Evolutionary conservation across 2,113 vertebrate genomes (phyloP).

Genomic region (Solenodon paradoxus): DNA sequence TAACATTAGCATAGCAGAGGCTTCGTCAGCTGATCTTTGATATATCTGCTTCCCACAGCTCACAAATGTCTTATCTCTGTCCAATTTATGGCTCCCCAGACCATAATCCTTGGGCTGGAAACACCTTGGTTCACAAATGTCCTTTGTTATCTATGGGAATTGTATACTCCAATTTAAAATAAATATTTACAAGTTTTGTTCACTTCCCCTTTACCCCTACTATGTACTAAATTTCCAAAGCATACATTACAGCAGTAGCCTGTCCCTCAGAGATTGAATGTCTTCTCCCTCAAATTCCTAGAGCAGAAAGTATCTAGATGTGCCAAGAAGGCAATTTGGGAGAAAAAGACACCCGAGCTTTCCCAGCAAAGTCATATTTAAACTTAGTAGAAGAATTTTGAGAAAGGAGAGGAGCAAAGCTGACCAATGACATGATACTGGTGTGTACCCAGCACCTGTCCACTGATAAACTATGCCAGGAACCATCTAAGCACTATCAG

Average conservation of each 20-base stretch:
- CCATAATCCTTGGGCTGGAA: conserved; percentile 21
- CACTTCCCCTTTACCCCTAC: conserved; percentile 7
- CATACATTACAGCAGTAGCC: not conserved
- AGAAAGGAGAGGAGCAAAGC: not conserved
- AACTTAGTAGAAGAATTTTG: conserved; percentile 3
- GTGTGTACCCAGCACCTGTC: conserved; percentile 29
- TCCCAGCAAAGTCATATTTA: not conserved
- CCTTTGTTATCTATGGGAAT: conserved; percentile 15
- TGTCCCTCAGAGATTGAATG: not conserved
- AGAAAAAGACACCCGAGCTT: conserved; percentile 5
- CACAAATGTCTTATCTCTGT: conserved; percentile 32
- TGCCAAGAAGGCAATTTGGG: not conserved
- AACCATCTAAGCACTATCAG: conserved; percentile 11
- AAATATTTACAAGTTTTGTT: conserved; percentile 11
- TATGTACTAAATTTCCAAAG: conserved; percentile 35
- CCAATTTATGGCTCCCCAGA: not conserved
- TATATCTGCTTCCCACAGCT: not conserved
- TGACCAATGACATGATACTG: not conserved
- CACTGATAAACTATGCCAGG: conserved; percentile 13
- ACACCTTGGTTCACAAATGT: conserved; percentile 1
- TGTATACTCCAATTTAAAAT: not conserved
- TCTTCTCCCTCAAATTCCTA: not conserved
- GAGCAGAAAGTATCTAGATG: not conserved
- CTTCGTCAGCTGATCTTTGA: not conserved
- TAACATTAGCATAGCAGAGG: not conserved